A percentile compares a stretch with the other conserved stretches of the same genome.
Conservation (phyloP, 2,888 invertebrate genomes). For the Harpalus rubripes region DNA sequence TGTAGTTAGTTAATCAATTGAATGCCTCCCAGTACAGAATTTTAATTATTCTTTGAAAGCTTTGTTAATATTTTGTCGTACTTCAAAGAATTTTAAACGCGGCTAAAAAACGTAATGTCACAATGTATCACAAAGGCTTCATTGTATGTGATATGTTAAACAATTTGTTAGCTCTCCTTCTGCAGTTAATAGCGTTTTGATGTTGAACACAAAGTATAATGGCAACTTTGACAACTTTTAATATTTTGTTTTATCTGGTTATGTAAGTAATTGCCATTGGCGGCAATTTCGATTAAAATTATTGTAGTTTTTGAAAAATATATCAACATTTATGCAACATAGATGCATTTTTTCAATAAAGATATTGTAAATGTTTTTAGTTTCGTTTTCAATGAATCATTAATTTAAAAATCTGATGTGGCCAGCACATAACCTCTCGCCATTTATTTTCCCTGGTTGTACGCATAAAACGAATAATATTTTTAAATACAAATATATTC, state of each 20-base stretch:
- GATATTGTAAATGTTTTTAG: no score
- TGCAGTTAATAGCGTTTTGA: conserved; percentile 14
- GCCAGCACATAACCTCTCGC: no score
- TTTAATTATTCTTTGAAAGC: conserved; percentile 8
- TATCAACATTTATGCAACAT: neutral
- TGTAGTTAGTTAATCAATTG: neutral
- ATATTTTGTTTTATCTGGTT: neutral
- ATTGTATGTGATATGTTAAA: conserved; percentile 21
- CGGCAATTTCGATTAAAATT: neutral
- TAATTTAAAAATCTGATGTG: no score
- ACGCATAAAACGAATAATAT: no score
- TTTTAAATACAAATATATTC: no score
- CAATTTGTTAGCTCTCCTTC: conserved; percentile 12
- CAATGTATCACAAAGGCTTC: neutral
- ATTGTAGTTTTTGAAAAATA: neutral
- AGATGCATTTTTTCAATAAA: no score
- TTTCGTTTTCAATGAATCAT: no score
- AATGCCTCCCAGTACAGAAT: neutral
- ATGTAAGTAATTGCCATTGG: neutral
- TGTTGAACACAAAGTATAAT: neutral
- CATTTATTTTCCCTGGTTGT: no score
- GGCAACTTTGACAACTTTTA: neutral
- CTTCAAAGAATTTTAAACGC: conserved; percentile 15
- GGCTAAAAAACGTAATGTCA: neutral
- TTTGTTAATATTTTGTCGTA: conserved; percentile 6